These are phyloP conservation scores for Agriopis leucophaearia DNA, from an alignment of 2,888 invertebrate genomes.

Conservation along the genomic window DNA sequence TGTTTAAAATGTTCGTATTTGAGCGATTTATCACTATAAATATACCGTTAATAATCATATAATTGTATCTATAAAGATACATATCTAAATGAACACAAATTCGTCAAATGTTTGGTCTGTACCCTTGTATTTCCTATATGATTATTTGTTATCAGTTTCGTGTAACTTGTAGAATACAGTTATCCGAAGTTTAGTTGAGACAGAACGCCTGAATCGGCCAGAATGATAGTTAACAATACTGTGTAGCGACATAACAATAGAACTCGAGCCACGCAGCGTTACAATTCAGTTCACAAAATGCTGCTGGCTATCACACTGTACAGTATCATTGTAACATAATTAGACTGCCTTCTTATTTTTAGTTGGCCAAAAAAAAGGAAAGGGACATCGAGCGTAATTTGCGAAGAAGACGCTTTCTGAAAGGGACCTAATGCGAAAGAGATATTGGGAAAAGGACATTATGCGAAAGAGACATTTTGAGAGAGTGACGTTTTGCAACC, in stretches of 20 bases:
- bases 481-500: too few relatives aligned
- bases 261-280: constrained; percentile 34
- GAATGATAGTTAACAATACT: constrained; percentile 14
- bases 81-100: not conserved
- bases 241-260: constrained; percentile 15
- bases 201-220: constrained; percentile 1
- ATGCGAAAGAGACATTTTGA: too few relatives aligned
- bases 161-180: not conserved
- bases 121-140: not conserved
- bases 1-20: not conserved
- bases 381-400: too few relatives aligned
- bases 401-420: too few relatives aligned
- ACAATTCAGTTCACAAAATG: constrained; percentile 52
- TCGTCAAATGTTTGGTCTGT: not conserved
- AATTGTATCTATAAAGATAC: too few relatives aligned
- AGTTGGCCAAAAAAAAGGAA: too few relatives aligned
- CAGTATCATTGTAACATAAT: constrained; percentile 2
- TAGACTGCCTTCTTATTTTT: not conserved
- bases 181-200: not conserved
- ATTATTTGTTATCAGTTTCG: constrained; percentile 1
- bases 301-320: constrained; percentile 51
- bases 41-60: too few relatives aligned
- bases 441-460: too few relatives aligned
- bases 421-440: too few relatives aligned
- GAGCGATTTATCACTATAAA: too few relatives aligned